These are phyloP conservation scores for Rhabdophis nuchalis DNA, from an alignment of 2,797 vertebrate species.

Conservation along the genomic window DNA sequence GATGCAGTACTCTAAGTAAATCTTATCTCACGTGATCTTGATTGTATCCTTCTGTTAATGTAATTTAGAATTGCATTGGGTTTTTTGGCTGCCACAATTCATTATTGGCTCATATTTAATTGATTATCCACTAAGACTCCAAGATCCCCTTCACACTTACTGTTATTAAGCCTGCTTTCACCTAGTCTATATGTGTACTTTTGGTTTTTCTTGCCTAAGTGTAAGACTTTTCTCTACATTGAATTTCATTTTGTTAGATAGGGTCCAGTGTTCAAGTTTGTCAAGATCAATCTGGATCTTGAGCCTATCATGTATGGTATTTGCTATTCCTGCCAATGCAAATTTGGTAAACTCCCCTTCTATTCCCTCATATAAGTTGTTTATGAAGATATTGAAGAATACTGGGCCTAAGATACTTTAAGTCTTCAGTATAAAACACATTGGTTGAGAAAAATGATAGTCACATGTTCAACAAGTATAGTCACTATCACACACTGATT, in stretches of 20 bases:
- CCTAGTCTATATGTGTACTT: neutral
- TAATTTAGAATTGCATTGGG: neutral
- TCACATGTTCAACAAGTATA: neutral
- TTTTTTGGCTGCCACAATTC: neutral
- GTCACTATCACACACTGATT: neutral
- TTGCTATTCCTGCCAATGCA: no score
- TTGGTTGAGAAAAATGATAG: neutral
- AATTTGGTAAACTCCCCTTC: no score
- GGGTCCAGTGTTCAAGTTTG: neutral
- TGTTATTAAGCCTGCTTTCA: neutral
- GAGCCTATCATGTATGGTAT: neutral
- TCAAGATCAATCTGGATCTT: neutral
- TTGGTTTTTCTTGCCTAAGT: neutral
- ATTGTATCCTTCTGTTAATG: neutral
- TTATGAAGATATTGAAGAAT: no score
- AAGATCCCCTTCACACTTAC: neutral
- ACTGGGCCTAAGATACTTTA: neutral
- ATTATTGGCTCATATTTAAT: neutral
- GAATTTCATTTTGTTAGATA: neutral
- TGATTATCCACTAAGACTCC: neutral
- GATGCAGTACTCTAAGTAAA: neutral
- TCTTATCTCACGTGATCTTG: neutral
- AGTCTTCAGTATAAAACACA: conserved; percentile 21
- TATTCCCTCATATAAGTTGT: no score
- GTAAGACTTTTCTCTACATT: neutral